Evolutionary conservation across 2,113 vertebrate genomes (phyloP).

Genomic region (Gorsachius goisagi): DNA sequence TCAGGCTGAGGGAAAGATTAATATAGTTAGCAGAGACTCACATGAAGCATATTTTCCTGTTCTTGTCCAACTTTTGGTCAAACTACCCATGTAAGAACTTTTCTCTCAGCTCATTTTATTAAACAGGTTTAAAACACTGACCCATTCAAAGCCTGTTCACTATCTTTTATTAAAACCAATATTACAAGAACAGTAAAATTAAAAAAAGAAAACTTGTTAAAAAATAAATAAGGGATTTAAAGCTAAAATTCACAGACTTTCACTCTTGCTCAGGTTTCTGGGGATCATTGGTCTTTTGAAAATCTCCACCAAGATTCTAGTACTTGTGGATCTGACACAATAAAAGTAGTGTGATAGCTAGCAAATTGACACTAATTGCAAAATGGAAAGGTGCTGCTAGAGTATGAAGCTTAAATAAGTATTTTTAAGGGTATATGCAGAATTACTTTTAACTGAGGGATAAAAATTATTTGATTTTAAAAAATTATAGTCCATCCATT

Average conservation of each 20-base stretch:
- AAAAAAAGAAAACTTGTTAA: neutral
- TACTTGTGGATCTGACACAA: neutral
- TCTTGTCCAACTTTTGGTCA: neutral
- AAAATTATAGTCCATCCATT: neutral
- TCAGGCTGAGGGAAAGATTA: neutral
- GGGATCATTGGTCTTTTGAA: neutral
- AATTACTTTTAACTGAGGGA: neutral
- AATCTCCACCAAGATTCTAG: neutral
- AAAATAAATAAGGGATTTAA: neutral
- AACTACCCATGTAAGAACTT: neutral
- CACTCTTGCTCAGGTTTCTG: neutral
- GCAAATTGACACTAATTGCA: neutral
- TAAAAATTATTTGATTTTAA: neutral
- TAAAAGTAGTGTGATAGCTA: neutral
- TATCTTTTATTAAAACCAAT: neutral
- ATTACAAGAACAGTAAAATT: neutral
- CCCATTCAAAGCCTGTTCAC: neutral
- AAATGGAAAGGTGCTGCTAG: neutral
- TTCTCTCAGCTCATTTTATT: neutral
- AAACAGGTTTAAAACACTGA: neutral
- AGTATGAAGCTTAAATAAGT: neutral
- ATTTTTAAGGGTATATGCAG: neutral
- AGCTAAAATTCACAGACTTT: neutral
- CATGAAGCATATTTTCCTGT: neutral
- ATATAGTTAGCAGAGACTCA: neutral